Percentiles rank a stretch among this genome's conserved stretches.
Conservation (phyloP, 2,888 invertebrate genomes). For the Oscheius myriophilus region DNA sequence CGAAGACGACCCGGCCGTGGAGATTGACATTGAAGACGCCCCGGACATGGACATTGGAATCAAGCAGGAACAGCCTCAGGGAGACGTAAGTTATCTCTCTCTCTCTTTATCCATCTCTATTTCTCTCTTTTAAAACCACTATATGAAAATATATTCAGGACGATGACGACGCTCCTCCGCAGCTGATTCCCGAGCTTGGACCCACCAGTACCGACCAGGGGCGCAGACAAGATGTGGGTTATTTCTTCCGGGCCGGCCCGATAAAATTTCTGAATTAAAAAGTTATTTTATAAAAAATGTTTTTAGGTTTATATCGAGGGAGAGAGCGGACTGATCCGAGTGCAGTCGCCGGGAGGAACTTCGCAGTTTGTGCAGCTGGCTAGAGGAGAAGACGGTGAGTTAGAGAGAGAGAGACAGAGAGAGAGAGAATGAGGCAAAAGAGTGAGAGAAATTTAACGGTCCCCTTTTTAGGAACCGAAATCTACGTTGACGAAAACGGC, state of each 20-base stretch:
- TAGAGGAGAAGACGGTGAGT: conserved; percentile 27
- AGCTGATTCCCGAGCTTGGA: conserved; percentile 41
- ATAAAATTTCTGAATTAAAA: not conserved
- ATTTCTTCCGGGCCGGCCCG: not conserved
- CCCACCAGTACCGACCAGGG: conserved; percentile 33
- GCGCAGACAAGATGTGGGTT: conserved; percentile 9
- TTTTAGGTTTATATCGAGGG: conserved; percentile 15
- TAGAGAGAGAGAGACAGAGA: too few species aligned
- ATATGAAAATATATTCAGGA: not conserved
- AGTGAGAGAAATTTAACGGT: not conserved
- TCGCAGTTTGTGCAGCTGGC: conserved; percentile 19
- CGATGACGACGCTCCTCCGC: conserved; percentile 46
- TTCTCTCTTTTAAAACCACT: too few species aligned
- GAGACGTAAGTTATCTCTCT: too few species aligned
- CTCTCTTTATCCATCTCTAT: too few species aligned
- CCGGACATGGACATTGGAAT: not conserved
- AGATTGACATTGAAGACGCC: too few species aligned
- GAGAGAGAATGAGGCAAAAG: not conserved
- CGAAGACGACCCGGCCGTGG: too few species aligned
- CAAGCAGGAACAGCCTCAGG: too few species aligned
- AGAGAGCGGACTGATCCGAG: conserved; percentile 18
- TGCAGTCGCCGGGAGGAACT: conserved; percentile 36
- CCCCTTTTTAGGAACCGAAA: conserved; percentile 9
- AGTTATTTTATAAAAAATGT: too few species aligned
- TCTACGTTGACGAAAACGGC: conserved; percentile 26